Percentiles rank a stretch among this genome's conserved stretches.
Conservation (phyloP, 2,113 vertebrate genomes). For the Nothobranchius furzeri region DNA sequence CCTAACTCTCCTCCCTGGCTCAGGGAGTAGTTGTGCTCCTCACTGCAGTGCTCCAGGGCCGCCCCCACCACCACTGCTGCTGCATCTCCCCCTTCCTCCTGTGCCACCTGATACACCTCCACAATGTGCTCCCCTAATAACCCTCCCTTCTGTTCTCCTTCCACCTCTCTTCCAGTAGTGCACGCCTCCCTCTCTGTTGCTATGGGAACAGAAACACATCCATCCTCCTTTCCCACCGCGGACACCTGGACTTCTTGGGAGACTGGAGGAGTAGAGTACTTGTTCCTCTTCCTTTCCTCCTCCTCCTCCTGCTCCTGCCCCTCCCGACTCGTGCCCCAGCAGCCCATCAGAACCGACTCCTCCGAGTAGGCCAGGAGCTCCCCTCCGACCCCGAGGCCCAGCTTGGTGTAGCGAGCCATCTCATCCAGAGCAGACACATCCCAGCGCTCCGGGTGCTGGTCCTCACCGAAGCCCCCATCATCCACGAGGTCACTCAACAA, state of each 20-base stretch:
- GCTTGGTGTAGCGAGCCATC: conserved; percentile 76
- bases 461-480: conserved; percentile 73
- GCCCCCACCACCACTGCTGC: conserved; percentile 32
- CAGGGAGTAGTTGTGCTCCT: conserved; percentile 81
- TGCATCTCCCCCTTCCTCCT: conserved; percentile 53
- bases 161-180: conserved; percentile 14
- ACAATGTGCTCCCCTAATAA: conserved; percentile 26
- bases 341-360: conserved; percentile 72
- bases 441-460: conserved; percentile 77
- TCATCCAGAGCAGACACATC: conserved; percentile 79
- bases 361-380: conserved; percentile 71
- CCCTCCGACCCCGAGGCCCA: conserved; percentile 68
- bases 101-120: conserved; percentile 73
- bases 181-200: conserved; percentile 36
- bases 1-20: conserved; percentile 59
- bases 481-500: conserved; percentile 81
- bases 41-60: conserved; percentile 69
- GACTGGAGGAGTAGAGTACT: neutral
- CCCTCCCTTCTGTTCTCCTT: conserved; percentile 26
- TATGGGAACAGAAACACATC: conserved; percentile 13
- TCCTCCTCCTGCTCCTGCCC: conserved; percentile 59
- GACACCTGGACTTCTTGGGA: conserved; percentile 34
- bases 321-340: conserved; percentile 65
- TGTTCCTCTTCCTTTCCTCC: conserved; percentile 38
- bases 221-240: conserved; percentile 11